A percentile compares a stretch with the other conserved stretches of the same genome.
These are phyloP conservation scores for Spea bombifrons DNA, from an alignment of 2,113 vertebrate species.

Conservation along the genomic window DNA sequence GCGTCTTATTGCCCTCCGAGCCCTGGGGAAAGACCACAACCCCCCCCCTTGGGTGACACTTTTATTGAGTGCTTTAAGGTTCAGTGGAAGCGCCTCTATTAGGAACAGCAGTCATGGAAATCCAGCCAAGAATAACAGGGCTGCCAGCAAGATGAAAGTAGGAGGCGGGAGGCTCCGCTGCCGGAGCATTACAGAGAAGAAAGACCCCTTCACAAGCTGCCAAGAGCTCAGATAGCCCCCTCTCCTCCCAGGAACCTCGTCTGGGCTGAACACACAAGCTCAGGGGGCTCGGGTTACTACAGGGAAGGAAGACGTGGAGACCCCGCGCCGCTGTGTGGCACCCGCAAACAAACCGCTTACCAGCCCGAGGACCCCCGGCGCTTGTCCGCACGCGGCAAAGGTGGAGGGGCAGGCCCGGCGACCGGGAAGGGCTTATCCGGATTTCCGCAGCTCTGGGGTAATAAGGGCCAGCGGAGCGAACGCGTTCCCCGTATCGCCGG, in stretches of 20 bases:
- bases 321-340: constrained; percentile 10
- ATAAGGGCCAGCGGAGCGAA: too few species aligned
- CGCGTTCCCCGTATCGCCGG: too few species aligned
- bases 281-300: constrained; percentile 43
- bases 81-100: constrained; percentile 43
- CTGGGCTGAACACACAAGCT: constrained; percentile 42
- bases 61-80: constrained; percentile 20
- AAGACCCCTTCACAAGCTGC: constrained; percentile 46
- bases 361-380: not conserved
- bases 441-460: too few species aligned
- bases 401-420: too few species aligned
- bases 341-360: constrained; percentile 24
- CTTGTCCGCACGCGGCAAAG: not conserved
- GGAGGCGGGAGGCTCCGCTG: constrained; percentile 27
- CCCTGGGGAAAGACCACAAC: constrained; percentile 31
- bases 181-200: constrained; percentile 39
- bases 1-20: constrained; percentile 45
- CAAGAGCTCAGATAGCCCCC: constrained; percentile 40
- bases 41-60: not conserved
- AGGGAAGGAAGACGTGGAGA: constrained; percentile 23
- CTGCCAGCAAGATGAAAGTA: constrained; percentile 43
- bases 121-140: constrained; percentile 44
- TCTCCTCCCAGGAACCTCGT: constrained; percentile 44
- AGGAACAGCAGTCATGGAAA: constrained; percentile 46
- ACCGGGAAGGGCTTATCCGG: too few species aligned